phyloP scores from a whole-genome alignment of 2,888 invertebrate species.

The Microchrysa polita region DNA sequence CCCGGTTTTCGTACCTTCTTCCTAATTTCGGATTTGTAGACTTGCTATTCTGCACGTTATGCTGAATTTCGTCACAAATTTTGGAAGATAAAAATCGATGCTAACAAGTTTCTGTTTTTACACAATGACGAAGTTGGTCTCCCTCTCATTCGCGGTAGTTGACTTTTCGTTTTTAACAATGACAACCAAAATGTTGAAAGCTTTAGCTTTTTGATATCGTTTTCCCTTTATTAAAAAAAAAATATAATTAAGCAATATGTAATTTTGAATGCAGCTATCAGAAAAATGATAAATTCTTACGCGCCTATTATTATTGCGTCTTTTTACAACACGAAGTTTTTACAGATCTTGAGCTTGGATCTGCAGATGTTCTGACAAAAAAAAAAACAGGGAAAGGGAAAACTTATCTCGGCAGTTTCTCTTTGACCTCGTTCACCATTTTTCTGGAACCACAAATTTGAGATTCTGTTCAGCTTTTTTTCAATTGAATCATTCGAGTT shows the following conservation, averaged over 20 bases:
- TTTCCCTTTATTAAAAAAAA: too few species aligned
- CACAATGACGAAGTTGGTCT: constrained; percentile 20
- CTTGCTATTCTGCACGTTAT: not conserved
- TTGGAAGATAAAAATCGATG: constrained; percentile 39
- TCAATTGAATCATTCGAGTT: constrained; percentile 28
- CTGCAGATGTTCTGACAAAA: not conserved
- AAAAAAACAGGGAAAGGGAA: not conserved
- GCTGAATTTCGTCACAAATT: constrained; percentile 8
- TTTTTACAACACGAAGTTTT: too few species aligned
- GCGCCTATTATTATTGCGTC: too few species aligned
- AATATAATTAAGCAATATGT: too few species aligned
- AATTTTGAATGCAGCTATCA: too few species aligned
- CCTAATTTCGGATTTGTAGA: not conserved
- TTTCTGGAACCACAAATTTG: not conserved
- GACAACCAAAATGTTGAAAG: not conserved
- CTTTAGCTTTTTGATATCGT: not conserved
- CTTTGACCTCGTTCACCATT: not conserved
- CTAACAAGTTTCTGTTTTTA: constrained; percentile 39
- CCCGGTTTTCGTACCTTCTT: not conserved
- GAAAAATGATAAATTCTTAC: too few species aligned
- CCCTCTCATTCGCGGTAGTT: not conserved
- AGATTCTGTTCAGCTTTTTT: constrained; percentile 1
- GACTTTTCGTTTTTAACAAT: not conserved
- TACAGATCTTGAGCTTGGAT: not conserved
- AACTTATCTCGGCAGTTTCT: not conserved